These are phyloP conservation scores for Buteo buteo DNA, from an alignment of 2,113 vertebrate genomes.

Conservation along the genomic window DNA sequence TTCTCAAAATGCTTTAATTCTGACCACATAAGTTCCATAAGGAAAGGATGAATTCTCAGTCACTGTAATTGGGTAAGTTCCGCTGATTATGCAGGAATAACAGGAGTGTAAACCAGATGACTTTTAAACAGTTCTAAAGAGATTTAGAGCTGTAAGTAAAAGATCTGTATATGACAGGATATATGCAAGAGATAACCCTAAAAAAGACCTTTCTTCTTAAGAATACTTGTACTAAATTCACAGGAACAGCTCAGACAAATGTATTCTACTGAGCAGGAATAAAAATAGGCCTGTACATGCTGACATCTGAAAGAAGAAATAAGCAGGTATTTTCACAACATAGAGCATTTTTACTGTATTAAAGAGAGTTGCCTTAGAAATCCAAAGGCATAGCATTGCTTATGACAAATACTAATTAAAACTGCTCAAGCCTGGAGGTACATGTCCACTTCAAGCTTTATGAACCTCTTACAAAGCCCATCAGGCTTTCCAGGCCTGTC, in stretches of 20 bases:
- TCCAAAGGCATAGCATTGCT: not conserved
- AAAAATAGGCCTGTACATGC: not conserved
- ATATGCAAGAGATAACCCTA: not conserved
- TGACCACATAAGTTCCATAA: not conserved
- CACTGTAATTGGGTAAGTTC: not conserved
- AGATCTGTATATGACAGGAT: not conserved
- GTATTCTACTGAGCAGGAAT: not conserved
- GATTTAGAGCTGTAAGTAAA: slow-evolving; percentile 32
- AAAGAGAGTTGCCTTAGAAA: not conserved
- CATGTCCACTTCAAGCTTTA: not conserved
- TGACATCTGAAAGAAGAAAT: slow-evolving; percentile 36
- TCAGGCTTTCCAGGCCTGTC: not conserved
- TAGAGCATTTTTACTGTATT: not conserved
- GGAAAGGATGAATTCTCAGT: not conserved
- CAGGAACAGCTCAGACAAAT: not conserved
- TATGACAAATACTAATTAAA: not conserved
- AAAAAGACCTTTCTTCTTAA: not conserved
- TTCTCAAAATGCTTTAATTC: slow-evolving; percentile 43
- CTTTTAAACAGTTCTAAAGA: slow-evolving; percentile 46
- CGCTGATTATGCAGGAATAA: not conserved
- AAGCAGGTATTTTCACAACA: slow-evolving; percentile 24
- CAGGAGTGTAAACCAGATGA: not conserved
- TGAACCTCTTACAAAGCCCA: not conserved
- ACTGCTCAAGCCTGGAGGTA: not conserved
- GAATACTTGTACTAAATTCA: not conserved